phyloP scores from a whole-genome alignment of 2,797 vertebrate species.

The Sebastiscus albofasciatus region DNA sequence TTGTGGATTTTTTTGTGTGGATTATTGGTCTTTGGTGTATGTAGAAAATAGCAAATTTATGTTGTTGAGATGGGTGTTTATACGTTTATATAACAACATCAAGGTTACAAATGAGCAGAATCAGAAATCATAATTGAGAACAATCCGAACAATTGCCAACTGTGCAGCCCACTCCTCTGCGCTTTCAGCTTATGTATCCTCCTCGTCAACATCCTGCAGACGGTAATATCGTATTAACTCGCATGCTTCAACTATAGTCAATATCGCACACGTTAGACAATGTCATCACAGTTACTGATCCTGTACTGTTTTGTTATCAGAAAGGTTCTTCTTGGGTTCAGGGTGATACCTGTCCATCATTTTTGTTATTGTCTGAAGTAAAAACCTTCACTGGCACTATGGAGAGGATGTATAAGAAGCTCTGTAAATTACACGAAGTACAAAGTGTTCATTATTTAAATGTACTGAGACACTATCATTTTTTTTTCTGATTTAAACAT shows the following conservation, averaged over 20 bases:
- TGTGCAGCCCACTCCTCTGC: not conserved
- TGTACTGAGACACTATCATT: constrained; percentile 47
- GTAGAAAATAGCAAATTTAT: not conserved
- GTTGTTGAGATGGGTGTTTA: not conserved
- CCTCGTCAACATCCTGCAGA: constrained; percentile 25
- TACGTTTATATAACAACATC: not conserved
- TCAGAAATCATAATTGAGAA: constrained; percentile 55
- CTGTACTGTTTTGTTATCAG: constrained; percentile 25
- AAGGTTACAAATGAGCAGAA: constrained; percentile 37
- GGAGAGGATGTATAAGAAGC: constrained; percentile 8
- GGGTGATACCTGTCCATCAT: not conserved
- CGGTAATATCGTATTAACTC: constrained; percentile 47
- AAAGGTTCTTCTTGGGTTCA: not conserved
- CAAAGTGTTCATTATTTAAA: constrained; percentile 28
- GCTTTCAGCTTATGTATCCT: constrained; percentile 41
- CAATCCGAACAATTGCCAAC: constrained; percentile 7
- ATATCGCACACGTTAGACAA: constrained; percentile 31
- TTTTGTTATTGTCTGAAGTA: constrained; percentile 45
- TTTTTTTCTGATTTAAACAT: constrained; percentile 29
- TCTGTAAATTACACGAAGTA: constrained; percentile 35
- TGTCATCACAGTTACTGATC: constrained; percentile 33
- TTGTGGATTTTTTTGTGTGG: not conserved
- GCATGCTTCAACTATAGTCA: constrained; percentile 66
- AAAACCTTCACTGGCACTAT: constrained; percentile 35
- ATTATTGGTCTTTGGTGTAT: not conserved